phyloP scores from a whole-genome alignment of 1,140 invertebrate genomes.

The Eumaeus atala region DNA sequence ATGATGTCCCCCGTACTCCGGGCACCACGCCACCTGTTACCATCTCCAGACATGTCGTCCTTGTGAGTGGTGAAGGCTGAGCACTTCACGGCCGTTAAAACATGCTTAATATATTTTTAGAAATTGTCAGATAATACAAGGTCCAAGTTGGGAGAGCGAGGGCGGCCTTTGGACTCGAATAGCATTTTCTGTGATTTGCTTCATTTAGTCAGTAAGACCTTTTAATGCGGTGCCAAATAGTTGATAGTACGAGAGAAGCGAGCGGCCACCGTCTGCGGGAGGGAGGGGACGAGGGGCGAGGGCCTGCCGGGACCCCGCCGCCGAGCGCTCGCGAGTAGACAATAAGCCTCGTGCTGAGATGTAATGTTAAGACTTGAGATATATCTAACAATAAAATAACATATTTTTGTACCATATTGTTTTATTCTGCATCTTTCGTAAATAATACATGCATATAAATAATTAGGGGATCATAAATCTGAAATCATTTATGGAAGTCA shows the following conservation, averaged over 20 bases:
- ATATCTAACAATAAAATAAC: slow-evolving; percentile 34
- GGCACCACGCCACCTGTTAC: too few relatives aligned
- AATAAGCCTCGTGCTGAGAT: slow-evolving; percentile 27
- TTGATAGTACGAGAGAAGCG: slow-evolving; percentile 22
- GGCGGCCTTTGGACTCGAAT: neutral
- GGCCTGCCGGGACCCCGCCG: neutral
- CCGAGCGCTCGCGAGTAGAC: slow-evolving; percentile 27
- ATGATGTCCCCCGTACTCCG: too few relatives aligned
- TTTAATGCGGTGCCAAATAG: slow-evolving; percentile 45
- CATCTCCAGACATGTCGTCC: too few relatives aligned
- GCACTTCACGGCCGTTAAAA: too few relatives aligned
- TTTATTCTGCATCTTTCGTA: slow-evolving; percentile 23
- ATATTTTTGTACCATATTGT: slow-evolving; percentile 50
- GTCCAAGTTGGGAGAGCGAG: neutral
- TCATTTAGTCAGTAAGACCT: slow-evolving; percentile 7
- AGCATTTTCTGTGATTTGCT: slow-evolving; percentile 17
- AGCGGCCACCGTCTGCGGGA: too few relatives aligned
- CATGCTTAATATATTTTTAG: neutral
- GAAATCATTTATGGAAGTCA: too few relatives aligned
- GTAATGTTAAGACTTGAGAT: slow-evolving; percentile 4
- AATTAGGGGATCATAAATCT: too few relatives aligned
- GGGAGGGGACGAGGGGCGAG: neutral
- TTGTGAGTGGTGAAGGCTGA: too few relatives aligned
- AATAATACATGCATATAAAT: too few relatives aligned
- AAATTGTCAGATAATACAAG: too few relatives aligned